Evolutionary conservation across 2,797 vertebrate genomes (phyloP).

Genomic region (Salarias fasciatus): DNA sequence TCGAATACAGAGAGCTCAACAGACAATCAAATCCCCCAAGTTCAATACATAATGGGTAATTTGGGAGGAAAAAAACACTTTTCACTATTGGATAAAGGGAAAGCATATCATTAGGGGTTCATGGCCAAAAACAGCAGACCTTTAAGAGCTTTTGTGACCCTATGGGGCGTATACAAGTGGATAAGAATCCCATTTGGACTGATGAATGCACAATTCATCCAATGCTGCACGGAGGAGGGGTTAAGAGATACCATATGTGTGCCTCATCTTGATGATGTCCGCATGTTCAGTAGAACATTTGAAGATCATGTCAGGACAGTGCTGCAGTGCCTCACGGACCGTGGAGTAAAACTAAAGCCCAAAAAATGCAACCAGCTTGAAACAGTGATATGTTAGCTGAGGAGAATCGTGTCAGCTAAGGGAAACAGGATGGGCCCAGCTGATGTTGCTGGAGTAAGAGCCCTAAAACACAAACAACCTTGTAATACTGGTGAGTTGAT

Average conservation of each 20-base stretch:
- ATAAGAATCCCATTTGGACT: neutral
- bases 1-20: slow-evolving; percentile 8
- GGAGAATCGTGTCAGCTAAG: no score
- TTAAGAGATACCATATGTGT: neutral
- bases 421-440: no score
- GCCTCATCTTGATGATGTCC: slow-evolving; percentile 11
- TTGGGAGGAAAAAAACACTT: neutral
- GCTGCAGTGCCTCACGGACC: no score
- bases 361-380: no score
- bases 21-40: neutral
- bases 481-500: no score
- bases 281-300: no score
- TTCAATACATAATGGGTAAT: slow-evolving; percentile 4
- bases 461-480: no score
- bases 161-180: neutral
- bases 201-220: neutral
- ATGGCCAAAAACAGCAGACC: slow-evolving; percentile 1
- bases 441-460: no score
- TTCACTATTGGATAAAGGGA: neutral
- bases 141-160: neutral
- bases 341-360: no score
- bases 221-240: no score
- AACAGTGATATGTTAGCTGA: no score
- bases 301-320: no score
- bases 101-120: slow-evolving; percentile 6